phyloP scores from a whole-genome alignment of 1,140 invertebrate species.

The Aradophagus sp. region DNA sequence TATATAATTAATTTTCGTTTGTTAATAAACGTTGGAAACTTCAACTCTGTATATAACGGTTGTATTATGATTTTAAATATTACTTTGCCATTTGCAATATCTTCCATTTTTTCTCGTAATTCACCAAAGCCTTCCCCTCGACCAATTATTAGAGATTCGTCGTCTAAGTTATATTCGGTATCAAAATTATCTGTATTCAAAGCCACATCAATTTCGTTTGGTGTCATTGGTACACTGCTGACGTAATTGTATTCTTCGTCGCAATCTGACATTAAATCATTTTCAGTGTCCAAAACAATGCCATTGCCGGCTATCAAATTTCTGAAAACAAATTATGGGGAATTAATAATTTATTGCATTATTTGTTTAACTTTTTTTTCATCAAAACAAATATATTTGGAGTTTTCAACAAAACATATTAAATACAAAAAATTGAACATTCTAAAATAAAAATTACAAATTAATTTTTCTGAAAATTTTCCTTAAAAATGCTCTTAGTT shows the following conservation, averaged over 20 bases:
- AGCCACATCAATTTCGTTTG: slow-evolving; percentile 18
- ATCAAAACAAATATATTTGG: too few relatives aligned
- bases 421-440: too few relatives aligned
- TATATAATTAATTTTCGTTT: too few relatives aligned
- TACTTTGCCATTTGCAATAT: slow-evolving; percentile 37
- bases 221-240: slow-evolving; percentile 21
- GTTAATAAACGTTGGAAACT: too few relatives aligned
- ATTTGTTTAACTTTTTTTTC: neutral
- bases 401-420: too few relatives aligned
- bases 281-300: slow-evolving; percentile 21
- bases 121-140: slow-evolving; percentile 14
- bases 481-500: too few relatives aligned
- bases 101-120: slow-evolving; percentile 26
- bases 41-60: neutral
- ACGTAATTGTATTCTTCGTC: slow-evolving; percentile 13
- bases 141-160: slow-evolving; percentile 6
- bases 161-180: slow-evolving; percentile 1
- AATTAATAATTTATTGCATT: slow-evolving; percentile 8
- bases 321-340: too few relatives aligned
- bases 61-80: neutral
- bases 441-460: too few relatives aligned
- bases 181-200: slow-evolving; percentile 24
- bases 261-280: slow-evolving; percentile 7
- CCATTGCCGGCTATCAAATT: slow-evolving; percentile 9
- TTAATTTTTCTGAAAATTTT: too few relatives aligned